Evolutionary conservation across 2,888 invertebrate genomes (phyloP).

Genomic region (Drosophila paracracens): DNA sequence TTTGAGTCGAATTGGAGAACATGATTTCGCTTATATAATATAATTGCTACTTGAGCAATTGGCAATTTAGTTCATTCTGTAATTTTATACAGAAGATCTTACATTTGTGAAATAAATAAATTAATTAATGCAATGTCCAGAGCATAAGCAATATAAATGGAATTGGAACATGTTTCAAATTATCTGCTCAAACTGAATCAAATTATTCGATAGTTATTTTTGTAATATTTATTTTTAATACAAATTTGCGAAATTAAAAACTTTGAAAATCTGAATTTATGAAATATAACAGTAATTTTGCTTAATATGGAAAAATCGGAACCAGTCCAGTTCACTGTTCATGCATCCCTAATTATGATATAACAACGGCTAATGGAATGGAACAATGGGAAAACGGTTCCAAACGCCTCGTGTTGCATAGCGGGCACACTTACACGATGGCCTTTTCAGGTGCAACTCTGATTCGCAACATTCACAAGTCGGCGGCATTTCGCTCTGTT

Average conservation of each 20-base stretch:
- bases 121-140: not conserved
- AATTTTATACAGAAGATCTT: not conserved
- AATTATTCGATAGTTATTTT: not conserved
- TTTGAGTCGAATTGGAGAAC: not conserved
- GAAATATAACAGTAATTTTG: not conserved
- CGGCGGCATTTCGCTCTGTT: slow-evolving; percentile 65
- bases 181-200: not conserved
- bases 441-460: slow-evolving; percentile 79
- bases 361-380: slow-evolving; percentile 46
- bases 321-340: slow-evolving; percentile 20
- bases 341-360: slow-evolving; percentile 31
- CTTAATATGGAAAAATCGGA: slow-evolving; percentile 10
- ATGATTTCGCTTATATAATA: not conserved
- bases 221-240: not conserved
- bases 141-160: not conserved
- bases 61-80: not conserved
- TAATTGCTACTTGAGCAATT: not conserved
- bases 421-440: slow-evolving; percentile 69
- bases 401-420: slow-evolving; percentile 38
- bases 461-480: slow-evolving; percentile 71
- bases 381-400: slow-evolving; percentile 27
- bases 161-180: not conserved
- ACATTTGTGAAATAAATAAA: not conserved
- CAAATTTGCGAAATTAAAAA: not conserved
- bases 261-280: not conserved